Base-by-base conservation (phyloP, 2,888 invertebrate genomes). In the Platypus cylindrus region DNA sequence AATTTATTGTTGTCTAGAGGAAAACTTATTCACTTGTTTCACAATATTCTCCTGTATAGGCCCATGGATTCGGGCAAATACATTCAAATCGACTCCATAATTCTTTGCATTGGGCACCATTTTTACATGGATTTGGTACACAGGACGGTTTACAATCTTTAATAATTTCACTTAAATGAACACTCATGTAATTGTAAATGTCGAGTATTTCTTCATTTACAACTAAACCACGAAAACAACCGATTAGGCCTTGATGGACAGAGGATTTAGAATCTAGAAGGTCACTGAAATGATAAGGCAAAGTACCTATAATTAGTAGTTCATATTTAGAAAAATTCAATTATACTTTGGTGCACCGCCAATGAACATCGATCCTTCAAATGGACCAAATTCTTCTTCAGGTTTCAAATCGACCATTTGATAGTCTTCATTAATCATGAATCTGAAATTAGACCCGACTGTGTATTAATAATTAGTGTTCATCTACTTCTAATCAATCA, bases 111-210 rank as follows among this genome's bases (percentile, higher is more conserved):
- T 75, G 75, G 0, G 89, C 93, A 28, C 80, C 86, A 58, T 94
- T 91, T 59, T 82, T 78, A 57, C 93, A 94, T 5, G 91, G 91
- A 56, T 89, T 89, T 0, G 90, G 89, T 45, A 87, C 86, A 61
- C 94, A 94, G 0, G 89, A 89, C 0, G 91, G 90, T 55, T 85
- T 86, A 56, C 94, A 94, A 56, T 90, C 89, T 57, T 84, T 83
- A 40, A 87, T 86, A 42, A 93, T 90, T 61, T 89, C 90, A 30
- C 84, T 85, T 34, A 89, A 63, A 63, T 89, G 87, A 17, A 87
- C 87, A 24, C 86, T 85, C 83, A 85, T 87, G 60, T 89, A 89
- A 47, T 84, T 85, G 62, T 89, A 85, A 45, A 94, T 84, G 54
- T 91, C 87, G 25, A 91, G 66, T 42, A 89, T 81, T 65, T 85